Evolutionary conservation across 2,888 invertebrate genomes (phyloP).

Genomic region (Hanleya hanleyi): DNA sequence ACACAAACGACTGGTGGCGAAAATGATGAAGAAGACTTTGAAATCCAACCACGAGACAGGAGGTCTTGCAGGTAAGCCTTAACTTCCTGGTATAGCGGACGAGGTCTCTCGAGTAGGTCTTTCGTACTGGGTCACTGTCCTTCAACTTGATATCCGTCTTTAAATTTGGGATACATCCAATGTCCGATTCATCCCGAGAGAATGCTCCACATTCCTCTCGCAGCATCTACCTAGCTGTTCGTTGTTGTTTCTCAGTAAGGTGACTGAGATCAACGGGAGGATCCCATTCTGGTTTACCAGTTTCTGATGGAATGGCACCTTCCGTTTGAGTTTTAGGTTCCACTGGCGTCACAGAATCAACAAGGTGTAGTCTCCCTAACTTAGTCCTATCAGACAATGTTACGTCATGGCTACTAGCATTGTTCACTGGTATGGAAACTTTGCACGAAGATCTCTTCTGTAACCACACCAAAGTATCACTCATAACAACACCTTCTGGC

Average conservation of each 20-base stretch:
- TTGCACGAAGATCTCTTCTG: background rate
- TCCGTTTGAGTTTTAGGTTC: too few species aligned
- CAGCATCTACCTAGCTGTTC: conserved; percentile 22
- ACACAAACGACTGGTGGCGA: conserved; percentile 27
- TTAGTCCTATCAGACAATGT: background rate
- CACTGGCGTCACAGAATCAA: background rate
- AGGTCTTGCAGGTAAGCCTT: conserved; percentile 39
- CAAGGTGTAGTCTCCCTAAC: background rate
- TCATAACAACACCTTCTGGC: background rate
- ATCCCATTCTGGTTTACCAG: conserved; percentile 17
- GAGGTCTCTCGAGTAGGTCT: conserved; percentile 33
- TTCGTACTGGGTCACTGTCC: conserved; percentile 34
- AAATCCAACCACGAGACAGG: conserved; percentile 31
- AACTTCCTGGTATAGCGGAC: conserved; percentile 39
- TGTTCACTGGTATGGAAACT: background rate
- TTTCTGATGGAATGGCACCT: background rate
- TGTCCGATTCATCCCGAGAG: conserved; percentile 32
- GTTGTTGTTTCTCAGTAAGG: conserved; percentile 22
- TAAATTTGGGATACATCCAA: conserved; percentile 30
- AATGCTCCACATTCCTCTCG: conserved; percentile 35
- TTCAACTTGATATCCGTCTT: conserved; percentile 33
- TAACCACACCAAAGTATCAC: too few species aligned
- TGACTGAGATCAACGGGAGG: conserved; percentile 23
- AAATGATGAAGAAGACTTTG: conserved; percentile 28
- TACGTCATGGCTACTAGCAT: background rate